Conservation (phyloP, 2,113 vertebrate genomes). For the Nicator chloris region DNA sequence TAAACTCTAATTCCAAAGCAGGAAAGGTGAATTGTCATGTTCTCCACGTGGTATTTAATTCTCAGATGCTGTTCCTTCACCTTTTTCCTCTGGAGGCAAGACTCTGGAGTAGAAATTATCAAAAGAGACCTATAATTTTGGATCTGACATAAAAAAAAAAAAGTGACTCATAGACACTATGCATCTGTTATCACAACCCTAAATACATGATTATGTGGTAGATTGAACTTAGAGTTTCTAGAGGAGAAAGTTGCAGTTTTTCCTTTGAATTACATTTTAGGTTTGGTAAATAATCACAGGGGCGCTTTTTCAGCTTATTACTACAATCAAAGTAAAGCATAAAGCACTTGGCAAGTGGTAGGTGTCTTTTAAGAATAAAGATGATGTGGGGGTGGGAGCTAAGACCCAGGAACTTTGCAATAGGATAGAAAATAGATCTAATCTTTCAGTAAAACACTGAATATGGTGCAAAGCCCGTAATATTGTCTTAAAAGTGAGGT, state of each 20-base stretch:
- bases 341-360: not conserved
- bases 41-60: not conserved
- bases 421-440: not conserved
- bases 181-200: slow-evolving; percentile 13
- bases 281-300: not conserved
- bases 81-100: not conserved
- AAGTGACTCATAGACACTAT: not conserved
- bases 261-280: not conserved
- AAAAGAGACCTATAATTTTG: slow-evolving; percentile 20
- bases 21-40: not conserved
- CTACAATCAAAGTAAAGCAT: not conserved
- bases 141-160: slow-evolving; percentile 16
- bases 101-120: not conserved
- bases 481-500: not conserved
- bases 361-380: not conserved
- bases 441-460: not conserved
- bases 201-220: not conserved
- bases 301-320: not conserved
- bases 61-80: slow-evolving; percentile 19
- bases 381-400: not conserved
- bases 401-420: not conserved
- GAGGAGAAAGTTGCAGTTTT: not conserved
- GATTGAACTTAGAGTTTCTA: not conserved
- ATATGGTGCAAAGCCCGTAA: not conserved
- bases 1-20: not conserved